These are phyloP conservation scores for Parus major DNA, from an alignment of 2,113 vertebrate species.

Conservation along the genomic window DNA sequence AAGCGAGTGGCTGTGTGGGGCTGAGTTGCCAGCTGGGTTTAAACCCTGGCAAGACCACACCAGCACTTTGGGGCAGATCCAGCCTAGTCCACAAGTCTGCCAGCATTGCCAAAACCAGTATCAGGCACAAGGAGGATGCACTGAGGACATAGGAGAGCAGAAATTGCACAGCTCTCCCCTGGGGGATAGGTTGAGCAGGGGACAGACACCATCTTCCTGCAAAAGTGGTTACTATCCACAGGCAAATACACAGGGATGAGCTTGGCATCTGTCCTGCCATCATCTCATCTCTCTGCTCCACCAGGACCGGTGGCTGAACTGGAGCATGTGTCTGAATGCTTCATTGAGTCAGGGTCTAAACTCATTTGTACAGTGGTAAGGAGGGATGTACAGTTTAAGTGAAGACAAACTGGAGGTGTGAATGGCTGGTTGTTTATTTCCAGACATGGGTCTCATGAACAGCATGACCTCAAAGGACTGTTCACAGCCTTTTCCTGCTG, in stretches of 20 bases:
- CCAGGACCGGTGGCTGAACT: not conserved
- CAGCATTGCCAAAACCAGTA: not conserved
- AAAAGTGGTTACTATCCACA: not conserved
- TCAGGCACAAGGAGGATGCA: not conserved
- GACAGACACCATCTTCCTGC: not conserved
- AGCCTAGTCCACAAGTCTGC: not conserved
- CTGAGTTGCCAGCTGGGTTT: not conserved
- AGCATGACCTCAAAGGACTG: not conserved
- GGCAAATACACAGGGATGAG: not conserved
- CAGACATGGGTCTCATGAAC: not conserved
- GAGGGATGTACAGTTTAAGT: not conserved
- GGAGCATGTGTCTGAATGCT: accelerated
- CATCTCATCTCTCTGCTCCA: not conserved
- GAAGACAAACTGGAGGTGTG: not conserved
- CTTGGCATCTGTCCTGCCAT: not conserved
- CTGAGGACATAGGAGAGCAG: not conserved
- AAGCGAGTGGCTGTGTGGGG: accelerated
- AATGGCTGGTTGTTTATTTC: not conserved
- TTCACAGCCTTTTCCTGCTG: not conserved
- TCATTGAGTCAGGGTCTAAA: not conserved
- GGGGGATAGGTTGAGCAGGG: accelerated
- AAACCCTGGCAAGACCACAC: not conserved
- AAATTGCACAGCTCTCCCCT: not conserved
- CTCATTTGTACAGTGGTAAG: not conserved
- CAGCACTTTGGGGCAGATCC: not conserved